Conservation (phyloP, 2,797 vertebrate species). For the Anabacerthia variegaticeps region DNA sequence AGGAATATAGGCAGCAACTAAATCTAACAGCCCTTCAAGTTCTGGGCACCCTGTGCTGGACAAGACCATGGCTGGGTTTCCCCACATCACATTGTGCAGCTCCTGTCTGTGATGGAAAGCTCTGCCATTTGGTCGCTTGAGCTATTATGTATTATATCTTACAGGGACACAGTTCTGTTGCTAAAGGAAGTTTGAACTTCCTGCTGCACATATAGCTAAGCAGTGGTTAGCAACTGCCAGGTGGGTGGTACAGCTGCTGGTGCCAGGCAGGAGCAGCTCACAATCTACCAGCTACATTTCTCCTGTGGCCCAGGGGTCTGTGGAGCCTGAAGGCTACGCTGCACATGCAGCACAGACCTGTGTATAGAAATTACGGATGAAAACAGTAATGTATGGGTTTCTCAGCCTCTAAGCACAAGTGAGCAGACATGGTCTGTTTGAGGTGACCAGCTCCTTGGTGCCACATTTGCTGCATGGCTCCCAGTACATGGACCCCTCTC, state of each 20-base stretch:
- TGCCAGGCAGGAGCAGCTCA: background rate
- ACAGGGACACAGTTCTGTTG: background rate
- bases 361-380: background rate
- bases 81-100: accelerated
- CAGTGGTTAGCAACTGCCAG: background rate
- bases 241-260: too few relatives aligned
- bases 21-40: background rate
- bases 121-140: background rate
- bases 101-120: background rate
- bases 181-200: background rate
- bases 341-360: background rate
- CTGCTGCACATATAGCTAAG: background rate
- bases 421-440: background rate
- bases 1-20: background rate
- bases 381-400: background rate
- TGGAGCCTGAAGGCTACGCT: background rate
- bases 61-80: background rate
- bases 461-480: background rate
- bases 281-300: background rate
- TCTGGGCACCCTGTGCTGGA: accelerated
- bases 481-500: background rate
- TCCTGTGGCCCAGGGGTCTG: background rate
- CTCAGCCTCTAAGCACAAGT: background rate
- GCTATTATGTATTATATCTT: background rate
- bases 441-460: background rate